Base-by-base conservation (phyloP, 2,797 vertebrate genomes). In the Ataeniobius toweri region DNA sequence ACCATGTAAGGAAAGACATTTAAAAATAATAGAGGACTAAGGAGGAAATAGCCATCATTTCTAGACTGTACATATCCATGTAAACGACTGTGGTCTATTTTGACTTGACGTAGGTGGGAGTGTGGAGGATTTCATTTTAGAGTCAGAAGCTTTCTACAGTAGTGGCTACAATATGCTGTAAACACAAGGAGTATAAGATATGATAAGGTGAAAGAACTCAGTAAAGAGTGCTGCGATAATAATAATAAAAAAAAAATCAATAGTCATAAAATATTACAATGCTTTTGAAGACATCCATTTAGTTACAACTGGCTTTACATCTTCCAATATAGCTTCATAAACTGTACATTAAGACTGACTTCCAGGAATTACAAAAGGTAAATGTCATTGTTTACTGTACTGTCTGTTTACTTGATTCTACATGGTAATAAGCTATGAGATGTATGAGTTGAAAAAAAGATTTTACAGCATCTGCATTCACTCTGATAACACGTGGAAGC, bases 171-270 rank as follows among this genome's bases (percentile, higher is more conserved):
- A 79, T 79, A 59, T 78, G n/a, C 70, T 39, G 46, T 75, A 70
- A 75, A 82, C 50, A 68, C 36, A 36, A 53, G 18, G 31, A 50
- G 83, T 82, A 75, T 28, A 71, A 84, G 56, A 84, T 79, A 80
- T 44, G 75, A 83, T 76, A 14, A 80, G 48, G 76, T 72, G 24
- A 72, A 12, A 75, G 71, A 79, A 70, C 71, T 77, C 28, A 78
- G 18, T 20, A 58, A 48, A 16, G 1, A 74, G 5, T 5, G 31
- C 74, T 9, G 16, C 18, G 28, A 28, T 28, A 70, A 48, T 56
- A 58, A 77, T 24, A 7, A 12, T 20, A 16, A 26, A 6, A 20
- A 55, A 44, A 46, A 46, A 53, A 51, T 56, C n/a, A 46, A 76
- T 56, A 74, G 39, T 70, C 24, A 36, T 55, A 73, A 63, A 67